Base-by-base conservation (phyloP, 2,888 invertebrate genomes). In the Taphrorychus bicolor region DNA sequence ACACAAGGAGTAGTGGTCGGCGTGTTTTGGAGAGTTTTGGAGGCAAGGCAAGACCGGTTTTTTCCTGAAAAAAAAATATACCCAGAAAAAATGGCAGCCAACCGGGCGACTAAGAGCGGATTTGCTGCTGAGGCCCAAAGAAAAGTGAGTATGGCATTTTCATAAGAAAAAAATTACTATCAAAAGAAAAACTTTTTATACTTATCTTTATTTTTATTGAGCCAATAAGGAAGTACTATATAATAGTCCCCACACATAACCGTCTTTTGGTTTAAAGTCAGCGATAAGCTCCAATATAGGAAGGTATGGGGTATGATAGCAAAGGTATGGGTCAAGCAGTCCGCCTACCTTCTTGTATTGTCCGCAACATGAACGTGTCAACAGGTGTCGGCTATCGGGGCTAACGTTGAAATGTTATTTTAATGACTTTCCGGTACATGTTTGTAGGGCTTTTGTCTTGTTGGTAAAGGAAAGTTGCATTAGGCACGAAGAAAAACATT, bases 61-160 rank as follows among this genome's bases (percentile, higher is more conserved):
- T 61, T 51, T 23, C 5, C n/a, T n/a, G n/a, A n/a, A n/a, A n/a
- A 24, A 42, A 63, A 68, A 79, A 59, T 64, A 32, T 57, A 41
- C n/a, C 19, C 5, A 18, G 4, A 40, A 57, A 62, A 48, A 78
- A 93, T 93, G 93, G 92, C 93, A 76, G 88, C 86, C 83, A 90
- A 92, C 86, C 86, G 95, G 82, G 94, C 94, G 76, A 86, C 93
- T 69, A 94, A 94, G 83, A 93, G 94, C 79, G 97, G 97, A 89
- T 94, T 96, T 86, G 97, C 96, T 76, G 95, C 96, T 66, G 97
- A 97, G 83, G 95, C 96, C 59, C 96, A 97, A 84, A 89, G 93
- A 82, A 97, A 96, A 91, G 97, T 97, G 84, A 70, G 67, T 59
- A n/a, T n/a, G n/a, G n/a, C n/a, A n/a, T n/a, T n/a, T n/a, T n/a